Evolutionary conservation across 2,113 vertebrate genomes (phyloP).

Genomic region (Mormyrus iriodes): DNA sequence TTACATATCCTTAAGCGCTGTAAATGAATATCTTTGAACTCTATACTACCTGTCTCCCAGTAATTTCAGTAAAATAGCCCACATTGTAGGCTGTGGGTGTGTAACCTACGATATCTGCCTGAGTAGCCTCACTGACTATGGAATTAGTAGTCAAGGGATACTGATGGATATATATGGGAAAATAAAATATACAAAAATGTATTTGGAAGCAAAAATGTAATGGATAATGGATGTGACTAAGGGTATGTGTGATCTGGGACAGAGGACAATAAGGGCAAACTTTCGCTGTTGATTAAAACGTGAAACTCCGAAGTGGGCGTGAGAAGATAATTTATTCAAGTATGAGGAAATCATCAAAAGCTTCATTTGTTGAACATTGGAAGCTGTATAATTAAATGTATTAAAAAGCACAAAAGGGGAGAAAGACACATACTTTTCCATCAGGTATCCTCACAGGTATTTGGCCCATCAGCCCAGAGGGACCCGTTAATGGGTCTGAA

Average conservation of each 20-base stretch:
- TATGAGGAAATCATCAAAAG: not conserved
- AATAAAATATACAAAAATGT: not conserved
- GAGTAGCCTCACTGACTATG: not conserved
- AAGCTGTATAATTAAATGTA: constrained; percentile 33
- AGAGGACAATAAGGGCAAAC: not conserved
- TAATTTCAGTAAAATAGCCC: not conserved
- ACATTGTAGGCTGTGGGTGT: not conserved
- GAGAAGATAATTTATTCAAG: constrained; percentile 30
- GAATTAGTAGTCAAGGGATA: not conserved
- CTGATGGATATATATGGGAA: not conserved
- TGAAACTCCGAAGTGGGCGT: not conserved
- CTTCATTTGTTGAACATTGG: constrained; percentile 32
- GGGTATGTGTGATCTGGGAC: not conserved
- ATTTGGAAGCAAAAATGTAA: not conserved
- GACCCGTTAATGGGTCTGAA: constrained; percentile 27
- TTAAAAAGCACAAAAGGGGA: constrained; percentile 30
- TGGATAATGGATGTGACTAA: not conserved
- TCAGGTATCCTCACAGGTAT: constrained; percentile 18
- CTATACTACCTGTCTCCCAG: not conserved
- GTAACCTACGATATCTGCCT: not conserved
- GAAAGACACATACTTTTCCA: constrained; percentile 30
- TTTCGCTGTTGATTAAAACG: not conserved
- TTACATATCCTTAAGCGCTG: not conserved
- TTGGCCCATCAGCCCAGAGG: constrained; percentile 27
- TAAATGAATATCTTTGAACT: not conserved